Conservation (phyloP, 2,888 invertebrate species). For the Phrixothrix hirtus region DNA sequence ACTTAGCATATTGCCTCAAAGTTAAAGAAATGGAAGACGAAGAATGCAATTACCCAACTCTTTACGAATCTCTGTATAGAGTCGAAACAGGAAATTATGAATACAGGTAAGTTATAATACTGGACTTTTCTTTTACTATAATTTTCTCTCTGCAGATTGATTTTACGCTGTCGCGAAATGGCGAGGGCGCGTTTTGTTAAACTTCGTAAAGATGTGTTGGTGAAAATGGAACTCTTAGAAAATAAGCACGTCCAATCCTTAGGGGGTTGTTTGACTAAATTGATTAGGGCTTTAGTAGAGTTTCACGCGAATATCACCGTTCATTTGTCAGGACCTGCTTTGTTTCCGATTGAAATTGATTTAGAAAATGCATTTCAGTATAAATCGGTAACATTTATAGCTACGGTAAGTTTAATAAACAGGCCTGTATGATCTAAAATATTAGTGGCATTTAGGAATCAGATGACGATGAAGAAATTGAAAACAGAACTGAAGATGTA, state of each 20-base stretch:
- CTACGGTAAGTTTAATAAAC: slow-evolving; percentile 43
- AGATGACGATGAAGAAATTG: too few species aligned
- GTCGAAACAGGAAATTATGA: slow-evolving; percentile 99
- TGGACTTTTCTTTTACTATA: too few species aligned
- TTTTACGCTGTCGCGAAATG: slow-evolving; percentile 94
- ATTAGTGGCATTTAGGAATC: too few species aligned
- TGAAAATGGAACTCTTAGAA: slow-evolving; percentile 95
- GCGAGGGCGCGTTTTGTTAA: slow-evolving; percentile 85
- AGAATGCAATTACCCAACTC: slow-evolving; percentile 87
- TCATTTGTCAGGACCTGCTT: slow-evolving; percentile 72
- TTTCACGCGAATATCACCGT: slow-evolving; percentile 68
- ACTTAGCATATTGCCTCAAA: slow-evolving; percentile 97
- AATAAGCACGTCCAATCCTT: slow-evolving; percentile 98
- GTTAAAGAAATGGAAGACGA: slow-evolving; percentile 99
- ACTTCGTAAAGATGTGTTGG: slow-evolving; percentile 86
- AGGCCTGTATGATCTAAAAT: too few species aligned
- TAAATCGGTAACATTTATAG: slow-evolving; percentile 64
- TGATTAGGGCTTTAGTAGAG: slow-evolving; percentile 79
- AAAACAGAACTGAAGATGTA: too few species aligned
- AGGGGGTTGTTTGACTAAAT: slow-evolving; percentile 79
- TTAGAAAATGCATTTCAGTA: slow-evolving; percentile 92
- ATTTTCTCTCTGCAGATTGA: slow-evolving; percentile 66
- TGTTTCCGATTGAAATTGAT: slow-evolving; percentile 97
- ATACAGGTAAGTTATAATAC: too few species aligned
- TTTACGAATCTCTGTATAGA: slow-evolving; percentile 95